Evolutionary conservation across 2,113 vertebrate genomes (phyloP).

Genomic region (Catagonus wagneri): DNA sequence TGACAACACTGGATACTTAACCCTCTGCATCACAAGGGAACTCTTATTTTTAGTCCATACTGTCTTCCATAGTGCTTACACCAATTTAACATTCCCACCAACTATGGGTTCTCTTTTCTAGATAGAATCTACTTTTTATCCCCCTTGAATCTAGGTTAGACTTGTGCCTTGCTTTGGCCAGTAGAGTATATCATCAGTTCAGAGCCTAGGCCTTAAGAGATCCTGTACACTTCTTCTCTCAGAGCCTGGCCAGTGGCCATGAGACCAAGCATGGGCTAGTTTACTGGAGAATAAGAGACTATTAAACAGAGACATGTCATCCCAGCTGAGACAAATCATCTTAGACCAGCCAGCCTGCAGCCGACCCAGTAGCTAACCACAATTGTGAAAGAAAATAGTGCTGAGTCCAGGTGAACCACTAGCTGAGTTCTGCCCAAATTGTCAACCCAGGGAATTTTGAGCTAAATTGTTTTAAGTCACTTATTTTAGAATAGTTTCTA

Average conservation of each 20-base stretch:
- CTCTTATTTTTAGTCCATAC: too few species aligned
- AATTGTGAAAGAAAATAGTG: not conserved
- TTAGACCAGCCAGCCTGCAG: not conserved
- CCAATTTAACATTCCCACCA: too few species aligned
- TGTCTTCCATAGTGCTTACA: too few species aligned
- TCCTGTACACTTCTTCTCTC: not conserved
- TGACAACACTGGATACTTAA: too few species aligned
- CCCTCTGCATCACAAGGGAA: too few species aligned
- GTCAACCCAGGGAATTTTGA: conserved; percentile 17
- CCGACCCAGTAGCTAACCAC: not conserved
- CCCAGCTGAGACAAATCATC: not conserved
- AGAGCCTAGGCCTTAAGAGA: not conserved
- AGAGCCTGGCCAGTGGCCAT: not conserved
- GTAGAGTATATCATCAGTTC: not conserved
- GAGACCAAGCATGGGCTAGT: not conserved
- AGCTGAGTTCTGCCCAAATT: not conserved
- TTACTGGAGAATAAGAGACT: not conserved
- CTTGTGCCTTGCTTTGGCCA: not conserved
- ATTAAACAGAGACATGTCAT: not conserved
- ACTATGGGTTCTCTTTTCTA: too few species aligned
- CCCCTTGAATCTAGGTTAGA: not conserved
- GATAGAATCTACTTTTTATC: not conserved
- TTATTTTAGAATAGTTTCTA: conserved; percentile 26
- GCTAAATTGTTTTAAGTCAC: not conserved
- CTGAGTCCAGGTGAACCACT: not conserved